A percentile compares a stretch with the other conserved stretches of the same genome.
Conservation (phyloP, 2,888 invertebrate species). For the Druceiella hillmani region DNA sequence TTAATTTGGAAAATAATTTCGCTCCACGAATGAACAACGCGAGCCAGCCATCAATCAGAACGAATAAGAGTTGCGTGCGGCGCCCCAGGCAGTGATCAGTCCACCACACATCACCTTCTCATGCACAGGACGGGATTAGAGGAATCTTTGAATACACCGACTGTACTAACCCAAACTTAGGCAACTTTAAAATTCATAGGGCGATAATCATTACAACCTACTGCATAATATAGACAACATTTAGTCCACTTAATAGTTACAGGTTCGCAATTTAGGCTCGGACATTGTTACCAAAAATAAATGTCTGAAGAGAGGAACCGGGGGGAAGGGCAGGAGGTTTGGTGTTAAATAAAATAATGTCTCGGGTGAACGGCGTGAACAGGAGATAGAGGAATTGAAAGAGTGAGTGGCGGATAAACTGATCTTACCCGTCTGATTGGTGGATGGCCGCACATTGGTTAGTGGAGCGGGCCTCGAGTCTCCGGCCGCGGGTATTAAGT, state of each 20-base stretch:
- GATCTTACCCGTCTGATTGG: slow-evolving; percentile 56
- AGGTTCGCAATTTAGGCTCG: too few relatives aligned
- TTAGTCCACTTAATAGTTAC: too few relatives aligned
- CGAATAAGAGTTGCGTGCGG: slow-evolving; percentile 15
- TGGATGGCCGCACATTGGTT: slow-evolving; percentile 41
- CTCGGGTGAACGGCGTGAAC: slow-evolving; percentile 13
- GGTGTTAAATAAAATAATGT: neutral
- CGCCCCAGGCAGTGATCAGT: slow-evolving; percentile 29
- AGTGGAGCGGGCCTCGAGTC: slow-evolving; percentile 38
- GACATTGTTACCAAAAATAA: too few relatives aligned
- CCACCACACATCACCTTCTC: slow-evolving; percentile 44
- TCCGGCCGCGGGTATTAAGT: slow-evolving; percentile 36
- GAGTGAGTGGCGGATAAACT: slow-evolving; percentile 27
- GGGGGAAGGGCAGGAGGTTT: neutral
- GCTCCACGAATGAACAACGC: too few relatives aligned
- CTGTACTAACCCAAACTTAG: too few relatives aligned
- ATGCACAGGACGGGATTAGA: slow-evolving; percentile 23
- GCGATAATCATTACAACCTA: too few relatives aligned
- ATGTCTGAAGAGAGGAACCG: neutral
- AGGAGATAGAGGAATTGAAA: slow-evolving; percentile 14
- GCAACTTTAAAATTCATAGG: too few relatives aligned
- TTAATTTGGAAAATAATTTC: too few relatives aligned
- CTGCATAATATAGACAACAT: too few relatives aligned
- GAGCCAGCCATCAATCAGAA: slow-evolving; percentile 32
- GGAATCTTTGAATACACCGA: too few relatives aligned